Conservation (phyloP, 2,888 invertebrate genomes). For the Lucinisca nassula region DNA sequence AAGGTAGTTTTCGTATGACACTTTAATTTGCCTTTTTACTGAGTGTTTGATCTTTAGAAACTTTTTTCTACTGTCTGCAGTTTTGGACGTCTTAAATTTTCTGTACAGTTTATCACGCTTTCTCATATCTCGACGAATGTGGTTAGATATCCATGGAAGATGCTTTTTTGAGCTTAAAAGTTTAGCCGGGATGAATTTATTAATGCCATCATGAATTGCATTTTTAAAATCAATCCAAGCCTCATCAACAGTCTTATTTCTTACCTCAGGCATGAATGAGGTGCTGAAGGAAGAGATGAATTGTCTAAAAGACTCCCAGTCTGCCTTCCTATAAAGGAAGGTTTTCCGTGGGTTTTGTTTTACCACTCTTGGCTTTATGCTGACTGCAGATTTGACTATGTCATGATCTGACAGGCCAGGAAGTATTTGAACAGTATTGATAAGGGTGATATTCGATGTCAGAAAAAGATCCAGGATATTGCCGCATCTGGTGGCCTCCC, state of each 20-base stretch:
- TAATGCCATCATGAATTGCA: not conserved
- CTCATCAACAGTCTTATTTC: not conserved
- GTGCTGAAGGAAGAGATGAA: not conserved
- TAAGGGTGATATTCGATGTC: conserved; percentile 9
- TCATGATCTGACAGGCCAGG: conserved; percentile 22
- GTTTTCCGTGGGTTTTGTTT: not conserved
- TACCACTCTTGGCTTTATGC: not conserved
- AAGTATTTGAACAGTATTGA: not conserved
- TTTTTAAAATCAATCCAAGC: not conserved
- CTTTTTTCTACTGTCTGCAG: too few relatives aligned
- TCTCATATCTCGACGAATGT: too few relatives aligned
- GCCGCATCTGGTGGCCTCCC: not conserved
- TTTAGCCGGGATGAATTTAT: not conserved
- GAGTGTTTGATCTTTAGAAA: too few relatives aligned
- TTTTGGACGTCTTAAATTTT: too few relatives aligned
- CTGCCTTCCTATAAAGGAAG: not conserved
- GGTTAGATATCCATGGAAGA: too few relatives aligned
- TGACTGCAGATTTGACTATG: not conserved
- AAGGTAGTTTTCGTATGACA: too few relatives aligned
- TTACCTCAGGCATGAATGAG: not conserved
- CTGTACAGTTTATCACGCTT: too few relatives aligned
- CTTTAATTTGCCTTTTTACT: too few relatives aligned
- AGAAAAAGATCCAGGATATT: conserved; percentile 1
- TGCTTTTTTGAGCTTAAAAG: not conserved
- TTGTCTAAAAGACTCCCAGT: not conserved